A percentile compares a stretch with the other conserved stretches of the same genome.
Conservation (phyloP, 2,888 invertebrate genomes). For the Spialia ferax region DNA sequence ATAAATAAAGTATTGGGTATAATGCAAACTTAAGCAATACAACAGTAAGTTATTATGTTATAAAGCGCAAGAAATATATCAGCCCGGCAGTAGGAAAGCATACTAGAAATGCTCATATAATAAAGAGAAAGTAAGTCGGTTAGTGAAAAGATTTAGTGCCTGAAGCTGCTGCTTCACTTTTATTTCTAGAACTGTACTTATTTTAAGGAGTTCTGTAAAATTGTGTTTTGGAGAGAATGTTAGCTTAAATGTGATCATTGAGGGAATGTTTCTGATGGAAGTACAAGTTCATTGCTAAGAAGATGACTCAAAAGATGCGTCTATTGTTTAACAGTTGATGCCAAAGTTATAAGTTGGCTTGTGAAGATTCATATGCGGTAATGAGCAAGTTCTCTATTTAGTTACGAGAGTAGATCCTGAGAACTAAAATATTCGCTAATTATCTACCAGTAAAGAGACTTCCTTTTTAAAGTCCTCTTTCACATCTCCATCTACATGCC, state of each 20-base stretch:
- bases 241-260: neutral
- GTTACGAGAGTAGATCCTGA: too few relatives aligned
- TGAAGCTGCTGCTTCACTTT: slow-evolving; percentile 18
- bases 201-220: neutral
- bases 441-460: too few relatives aligned
- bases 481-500: too few relatives aligned
- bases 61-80: neutral
- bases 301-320: too few relatives aligned
- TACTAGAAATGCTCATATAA: neutral
- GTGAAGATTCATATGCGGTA: too few relatives aligned
- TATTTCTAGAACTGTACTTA: slow-evolving; percentile 3
- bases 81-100: neutral
- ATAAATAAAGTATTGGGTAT: neutral
- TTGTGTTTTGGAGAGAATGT: neutral
- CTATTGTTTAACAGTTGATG: too few relatives aligned
- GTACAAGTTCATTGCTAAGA: neutral
- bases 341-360: too few relatives aligned
- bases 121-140: slow-evolving; percentile 18
- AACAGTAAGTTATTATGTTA: neutral
- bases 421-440: too few relatives aligned
- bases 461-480: too few relatives aligned
- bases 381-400: too few relatives aligned
- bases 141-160: slow-evolving; percentile 21
- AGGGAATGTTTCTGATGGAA: neutral
- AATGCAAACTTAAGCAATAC: neutral